Evolutionary conservation across 2,113 vertebrate genomes (phyloP).

Genomic region (Semnornis frantzii): DNA sequence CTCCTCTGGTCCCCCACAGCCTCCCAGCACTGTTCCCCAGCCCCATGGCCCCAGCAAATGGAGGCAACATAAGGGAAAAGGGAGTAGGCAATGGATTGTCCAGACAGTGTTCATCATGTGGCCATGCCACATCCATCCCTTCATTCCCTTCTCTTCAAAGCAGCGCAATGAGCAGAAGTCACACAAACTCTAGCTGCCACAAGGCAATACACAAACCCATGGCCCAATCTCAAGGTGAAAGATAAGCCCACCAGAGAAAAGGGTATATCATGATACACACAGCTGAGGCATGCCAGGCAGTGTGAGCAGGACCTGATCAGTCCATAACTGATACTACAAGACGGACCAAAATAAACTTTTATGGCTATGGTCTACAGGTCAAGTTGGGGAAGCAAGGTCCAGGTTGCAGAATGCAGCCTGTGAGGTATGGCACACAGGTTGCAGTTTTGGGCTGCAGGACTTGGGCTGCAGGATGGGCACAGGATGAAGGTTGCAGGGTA

Average conservation of each 20-base stretch:
- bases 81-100: background rate
- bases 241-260: background rate
- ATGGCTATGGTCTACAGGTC: background rate
- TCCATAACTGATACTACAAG: background rate
- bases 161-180: background rate
- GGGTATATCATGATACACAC: fast-evolving
- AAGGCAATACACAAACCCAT: background rate
- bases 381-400: background rate
- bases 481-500: background rate
- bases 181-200: background rate
- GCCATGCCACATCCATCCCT: background rate
- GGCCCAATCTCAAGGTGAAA: background rate
- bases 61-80: background rate
- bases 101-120: fast-evolving
- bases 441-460: background rate
- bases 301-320: background rate
- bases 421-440: background rate
- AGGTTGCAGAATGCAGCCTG: background rate
- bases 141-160: background rate
- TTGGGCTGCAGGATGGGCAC: too few relatives aligned
- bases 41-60: fast-evolving
- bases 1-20: background rate
- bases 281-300: too few relatives aligned
- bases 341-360: background rate
- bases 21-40: background rate